Evolutionary conservation across 2,113 vertebrate species (phyloP).

Genomic region (Turdus rufiventris): DNA sequence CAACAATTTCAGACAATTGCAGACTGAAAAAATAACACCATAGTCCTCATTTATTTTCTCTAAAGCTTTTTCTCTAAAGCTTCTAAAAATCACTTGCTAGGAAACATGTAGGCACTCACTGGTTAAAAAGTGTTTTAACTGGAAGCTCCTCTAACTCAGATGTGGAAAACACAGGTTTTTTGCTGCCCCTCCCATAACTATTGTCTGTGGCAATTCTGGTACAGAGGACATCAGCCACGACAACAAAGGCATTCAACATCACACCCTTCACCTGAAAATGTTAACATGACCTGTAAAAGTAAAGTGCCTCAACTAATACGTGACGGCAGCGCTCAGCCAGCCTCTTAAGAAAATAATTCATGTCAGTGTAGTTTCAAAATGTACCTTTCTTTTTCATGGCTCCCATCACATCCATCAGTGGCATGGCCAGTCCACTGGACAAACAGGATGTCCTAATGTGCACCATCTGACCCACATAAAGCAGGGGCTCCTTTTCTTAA

Average conservation of each 20-base stretch:
- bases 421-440: not conserved
- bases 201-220: not conserved
- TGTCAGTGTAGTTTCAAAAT: not conserved
- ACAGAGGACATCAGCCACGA: not conserved
- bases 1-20: constrained; percentile 35
- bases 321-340: fast-evolving
- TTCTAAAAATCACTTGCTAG: not conserved
- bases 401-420: not conserved
- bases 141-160: not conserved
- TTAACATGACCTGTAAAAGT: not conserved
- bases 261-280: not conserved
- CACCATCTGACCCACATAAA: not conserved
- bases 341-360: not conserved
- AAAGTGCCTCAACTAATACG: not conserved
- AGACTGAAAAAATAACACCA: constrained; percentile 2
- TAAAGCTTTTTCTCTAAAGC: too few species aligned
- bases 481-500: not conserved
- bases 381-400: not conserved
- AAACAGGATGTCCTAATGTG: not conserved
- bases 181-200: not conserved
- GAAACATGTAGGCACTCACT: not conserved
- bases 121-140: not conserved
- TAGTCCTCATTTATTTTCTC: not conserved
- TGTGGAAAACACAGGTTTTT: not conserved
- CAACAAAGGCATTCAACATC: not conserved